Percentiles rank a stretch among this genome's conserved stretches.
Evolutionary conservation across 2,113 vertebrate species (phyloP).

Genomic region (Hiodon alosoides): DNA sequence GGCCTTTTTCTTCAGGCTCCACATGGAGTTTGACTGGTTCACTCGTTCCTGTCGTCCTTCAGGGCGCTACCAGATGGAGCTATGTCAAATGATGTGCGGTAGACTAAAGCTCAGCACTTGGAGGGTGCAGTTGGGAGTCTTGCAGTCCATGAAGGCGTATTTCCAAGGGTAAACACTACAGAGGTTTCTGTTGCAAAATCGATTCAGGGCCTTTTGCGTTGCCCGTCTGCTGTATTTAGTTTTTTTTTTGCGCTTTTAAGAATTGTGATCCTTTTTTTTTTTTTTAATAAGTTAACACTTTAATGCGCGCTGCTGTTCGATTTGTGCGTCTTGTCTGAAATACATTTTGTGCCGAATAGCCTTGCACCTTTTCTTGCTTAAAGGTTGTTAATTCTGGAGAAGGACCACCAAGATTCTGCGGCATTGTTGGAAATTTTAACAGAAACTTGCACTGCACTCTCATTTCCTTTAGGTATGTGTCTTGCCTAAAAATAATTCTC

Average conservation of each 20-base stretch:
- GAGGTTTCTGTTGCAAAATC: neutral
- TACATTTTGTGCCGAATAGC: neutral
- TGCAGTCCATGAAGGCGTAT: conserved; percentile 87
- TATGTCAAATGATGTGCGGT: conserved; percentile 87
- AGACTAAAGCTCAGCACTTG: conserved; percentile 87
- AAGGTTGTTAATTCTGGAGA: conserved; percentile 82
- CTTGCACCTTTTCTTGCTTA: conserved; percentile 31
- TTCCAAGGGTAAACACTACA: conserved; percentile 73
- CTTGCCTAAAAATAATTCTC: neutral
- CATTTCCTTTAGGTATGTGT: conserved; percentile 76
- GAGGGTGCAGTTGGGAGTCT: conserved; percentile 86
- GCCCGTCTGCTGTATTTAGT: neutral
- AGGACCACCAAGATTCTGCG: conserved; percentile 66
- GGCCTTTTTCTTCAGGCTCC: neutral
- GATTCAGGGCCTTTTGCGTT: neutral
- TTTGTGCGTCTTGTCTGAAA: neutral
- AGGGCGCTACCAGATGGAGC: conserved; percentile 79
- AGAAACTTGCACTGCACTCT: conserved; percentile 64
- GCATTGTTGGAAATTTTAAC: conserved; percentile 72
- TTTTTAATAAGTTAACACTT: too few species aligned
- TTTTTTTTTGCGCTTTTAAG: neutral
- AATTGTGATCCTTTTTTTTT: neutral
- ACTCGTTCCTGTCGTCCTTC: conserved; percentile 22
- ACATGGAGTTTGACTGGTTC: neutral
- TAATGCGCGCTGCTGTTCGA: too few species aligned